These are phyloP conservation scores for Cyanoramphus novaezelandiae DNA, from an alignment of 2,113 vertebrate genomes.

Conservation along the genomic window DNA sequence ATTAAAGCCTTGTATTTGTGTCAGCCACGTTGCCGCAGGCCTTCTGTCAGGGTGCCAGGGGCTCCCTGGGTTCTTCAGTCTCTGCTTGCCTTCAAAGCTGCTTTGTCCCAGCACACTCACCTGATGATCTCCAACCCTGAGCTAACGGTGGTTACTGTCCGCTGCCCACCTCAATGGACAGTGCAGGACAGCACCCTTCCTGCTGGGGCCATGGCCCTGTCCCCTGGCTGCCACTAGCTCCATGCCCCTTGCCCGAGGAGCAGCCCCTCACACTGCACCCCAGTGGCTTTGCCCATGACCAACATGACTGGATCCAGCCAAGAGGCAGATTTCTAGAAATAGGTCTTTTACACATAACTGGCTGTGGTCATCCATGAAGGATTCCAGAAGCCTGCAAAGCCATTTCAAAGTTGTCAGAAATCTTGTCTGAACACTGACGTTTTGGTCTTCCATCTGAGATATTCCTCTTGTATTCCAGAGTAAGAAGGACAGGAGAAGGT, in stretches of 20 bases:
- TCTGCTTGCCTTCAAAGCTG: not conserved
- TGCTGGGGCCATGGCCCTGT: not conserved
- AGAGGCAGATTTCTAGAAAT: not conserved
- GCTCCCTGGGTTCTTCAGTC: not conserved
- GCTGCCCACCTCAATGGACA: not conserved
- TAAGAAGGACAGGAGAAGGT: not conserved
- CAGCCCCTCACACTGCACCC: accelerated
- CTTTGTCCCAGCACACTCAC: not conserved
- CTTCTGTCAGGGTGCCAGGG: not conserved
- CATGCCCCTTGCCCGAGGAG: not conserved
- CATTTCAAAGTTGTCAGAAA: not conserved
- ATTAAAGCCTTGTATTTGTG: not conserved
- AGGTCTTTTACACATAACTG: not conserved
- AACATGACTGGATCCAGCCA: not conserved
- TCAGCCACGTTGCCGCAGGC: accelerated
- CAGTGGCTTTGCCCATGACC: not conserved
- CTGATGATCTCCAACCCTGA: accelerated
- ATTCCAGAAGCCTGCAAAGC: not conserved
- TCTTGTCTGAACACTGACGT: accelerated
- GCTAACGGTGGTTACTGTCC: accelerated
- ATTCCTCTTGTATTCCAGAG: not conserved
- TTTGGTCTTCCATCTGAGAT: not conserved
- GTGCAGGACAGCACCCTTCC: not conserved
- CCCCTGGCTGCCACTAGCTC: not conserved
- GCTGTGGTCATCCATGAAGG: not conserved